A percentile compares a stretch with the other conserved stretches of the same genome.
These are phyloP conservation scores for Zaprionus ornatus DNA, from an alignment of 1,140 invertebrate genomes.

Conservation along the genomic window DNA sequence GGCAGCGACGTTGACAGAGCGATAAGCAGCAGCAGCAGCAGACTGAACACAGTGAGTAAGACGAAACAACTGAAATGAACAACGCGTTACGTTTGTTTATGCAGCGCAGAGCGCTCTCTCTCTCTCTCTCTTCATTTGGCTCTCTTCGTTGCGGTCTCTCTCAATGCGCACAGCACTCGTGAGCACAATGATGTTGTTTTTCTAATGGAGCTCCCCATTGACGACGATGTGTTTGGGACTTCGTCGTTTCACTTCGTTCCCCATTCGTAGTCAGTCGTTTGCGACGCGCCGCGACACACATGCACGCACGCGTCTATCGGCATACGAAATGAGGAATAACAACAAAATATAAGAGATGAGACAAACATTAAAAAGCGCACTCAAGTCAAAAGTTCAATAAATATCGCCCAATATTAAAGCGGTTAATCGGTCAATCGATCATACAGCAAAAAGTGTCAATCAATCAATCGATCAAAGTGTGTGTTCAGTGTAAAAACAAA, in stretches of 20 bases:
- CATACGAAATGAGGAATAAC: constrained; percentile 39
- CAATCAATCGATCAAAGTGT: constrained; percentile 32
- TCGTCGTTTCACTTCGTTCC: constrained; percentile 50
- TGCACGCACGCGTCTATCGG: constrained; percentile 28
- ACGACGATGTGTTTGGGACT: constrained; percentile 43
- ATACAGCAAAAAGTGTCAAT: constrained; percentile 31
- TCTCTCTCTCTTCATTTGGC: neutral
- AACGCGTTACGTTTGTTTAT: constrained; percentile 36
- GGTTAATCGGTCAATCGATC: constrained; percentile 23
- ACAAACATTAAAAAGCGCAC: constrained; percentile 37
- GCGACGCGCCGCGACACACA: constrained; percentile 46
- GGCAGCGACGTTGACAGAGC: constrained; percentile 16
- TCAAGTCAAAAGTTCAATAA: constrained; percentile 47
- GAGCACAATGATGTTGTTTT: constrained; percentile 15
- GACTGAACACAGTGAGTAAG: neutral
- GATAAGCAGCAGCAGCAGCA: constrained; percentile 5
- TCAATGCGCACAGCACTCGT: constrained; percentile 11
- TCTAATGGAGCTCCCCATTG: constrained; percentile 45
- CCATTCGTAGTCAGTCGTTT: constrained; percentile 56
- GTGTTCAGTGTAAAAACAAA: constrained; percentile 14
- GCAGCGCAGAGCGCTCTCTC: constrained; percentile 2
- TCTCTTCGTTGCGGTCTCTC: constrained; percentile 21
- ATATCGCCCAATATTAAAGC: neutral
- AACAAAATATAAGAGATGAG: constrained; percentile 65
- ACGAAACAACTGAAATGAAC: constrained; percentile 38